Evolutionary conservation across 2,797 vertebrate genomes (phyloP).

Genomic region (Crypturellus tataupa): DNA sequence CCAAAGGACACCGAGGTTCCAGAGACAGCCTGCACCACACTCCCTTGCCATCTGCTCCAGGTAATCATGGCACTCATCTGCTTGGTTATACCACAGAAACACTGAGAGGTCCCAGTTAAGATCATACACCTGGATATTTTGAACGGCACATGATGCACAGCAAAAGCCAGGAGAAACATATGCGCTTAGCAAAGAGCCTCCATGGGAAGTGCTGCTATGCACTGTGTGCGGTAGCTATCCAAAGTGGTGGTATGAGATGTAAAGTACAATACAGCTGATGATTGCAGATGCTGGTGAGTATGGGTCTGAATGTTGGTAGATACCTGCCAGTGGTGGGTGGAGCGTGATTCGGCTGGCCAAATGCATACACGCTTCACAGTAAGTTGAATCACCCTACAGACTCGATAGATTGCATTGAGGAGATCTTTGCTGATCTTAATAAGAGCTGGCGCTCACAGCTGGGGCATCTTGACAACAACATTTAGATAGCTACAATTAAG

Average conservation of each 20-base stretch:
- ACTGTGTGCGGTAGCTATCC: not conserved
- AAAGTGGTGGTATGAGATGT: not conserved
- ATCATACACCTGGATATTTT: not conserved
- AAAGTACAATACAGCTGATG: not conserved
- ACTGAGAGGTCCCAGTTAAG: not conserved
- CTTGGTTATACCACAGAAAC: not conserved
- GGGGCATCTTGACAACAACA: not conserved
- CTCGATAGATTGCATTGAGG: not conserved
- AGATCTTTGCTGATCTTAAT: not conserved
- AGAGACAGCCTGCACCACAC: not conserved
- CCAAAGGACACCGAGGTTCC: not conserved
- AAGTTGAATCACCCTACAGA: not conserved
- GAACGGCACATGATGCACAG: fast-evolving
- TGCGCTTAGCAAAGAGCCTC: fast-evolving
- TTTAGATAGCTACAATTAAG: not conserved
- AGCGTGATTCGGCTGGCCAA: not conserved
- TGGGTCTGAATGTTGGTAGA: not conserved
- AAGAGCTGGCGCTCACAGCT: not conserved
- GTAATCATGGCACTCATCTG: not conserved
- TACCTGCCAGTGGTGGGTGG: not conserved
- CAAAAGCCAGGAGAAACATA: fast-evolving
- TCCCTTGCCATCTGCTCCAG: not conserved
- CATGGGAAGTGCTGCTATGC: not conserved
- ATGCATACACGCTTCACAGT: not conserved
- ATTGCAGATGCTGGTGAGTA: not conserved